A percentile compares a stretch with the other conserved stretches of the same genome.
phyloP scores from a whole-genome alignment of 2,113 vertebrate genomes.

The Hystrix cristata region DNA sequence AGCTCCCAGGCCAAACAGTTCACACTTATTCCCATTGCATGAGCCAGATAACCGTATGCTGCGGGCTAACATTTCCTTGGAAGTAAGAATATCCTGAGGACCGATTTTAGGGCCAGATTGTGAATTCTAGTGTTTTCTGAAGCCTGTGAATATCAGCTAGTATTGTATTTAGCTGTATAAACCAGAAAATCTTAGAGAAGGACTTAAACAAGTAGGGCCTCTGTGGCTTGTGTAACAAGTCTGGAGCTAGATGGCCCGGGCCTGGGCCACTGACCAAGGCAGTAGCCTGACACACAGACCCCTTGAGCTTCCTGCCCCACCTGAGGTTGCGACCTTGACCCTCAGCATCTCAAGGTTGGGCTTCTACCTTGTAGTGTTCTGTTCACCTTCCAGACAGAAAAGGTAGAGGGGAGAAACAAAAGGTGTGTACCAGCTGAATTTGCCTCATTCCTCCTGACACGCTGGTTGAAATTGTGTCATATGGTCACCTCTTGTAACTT shows the following conservation, averaged over 20 bases:
- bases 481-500: neutral
- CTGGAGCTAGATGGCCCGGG: neutral
- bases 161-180: neutral
- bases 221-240: neutral
- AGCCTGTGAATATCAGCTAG: neutral
- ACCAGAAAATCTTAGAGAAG: neutral
- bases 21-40: neutral
- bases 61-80: neutral
- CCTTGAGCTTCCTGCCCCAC: neutral
- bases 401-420: neutral
- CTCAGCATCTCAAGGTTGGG: neutral
- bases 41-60: neutral
- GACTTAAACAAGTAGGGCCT: neutral
- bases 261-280: neutral
- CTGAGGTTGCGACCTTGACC: neutral
- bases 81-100: neutral
- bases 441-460: neutral
- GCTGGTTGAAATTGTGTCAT: neutral
- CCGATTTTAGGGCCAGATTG: neutral
- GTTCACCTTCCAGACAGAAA: neutral
- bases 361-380: neutral
- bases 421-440: neutral
- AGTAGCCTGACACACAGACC: accelerated
- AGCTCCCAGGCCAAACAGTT: neutral
- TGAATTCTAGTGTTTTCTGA: neutral